Conservation (phyloP, 2,113 vertebrate species). For the Neogobius melanostomus region DNA sequence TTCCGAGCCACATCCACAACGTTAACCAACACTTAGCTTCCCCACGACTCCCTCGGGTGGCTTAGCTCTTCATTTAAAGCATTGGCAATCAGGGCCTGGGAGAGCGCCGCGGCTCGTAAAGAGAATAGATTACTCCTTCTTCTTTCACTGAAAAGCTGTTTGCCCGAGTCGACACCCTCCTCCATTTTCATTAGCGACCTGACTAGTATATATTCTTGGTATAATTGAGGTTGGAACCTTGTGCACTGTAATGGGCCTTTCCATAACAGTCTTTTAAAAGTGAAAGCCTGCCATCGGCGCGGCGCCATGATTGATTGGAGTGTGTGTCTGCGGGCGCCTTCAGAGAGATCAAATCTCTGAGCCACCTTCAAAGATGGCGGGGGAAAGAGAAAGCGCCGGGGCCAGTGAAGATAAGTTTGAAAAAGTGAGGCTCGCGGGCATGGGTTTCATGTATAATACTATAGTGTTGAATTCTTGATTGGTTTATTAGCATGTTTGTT, state of each 20-base stretch:
- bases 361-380: slow-evolving; percentile 57
- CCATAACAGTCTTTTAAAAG: slow-evolving; percentile 75
- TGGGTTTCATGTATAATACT: slow-evolving; percentile 10
- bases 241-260: slow-evolving; percentile 73
- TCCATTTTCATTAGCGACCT: slow-evolving; percentile 74
- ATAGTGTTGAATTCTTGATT: too few species aligned
- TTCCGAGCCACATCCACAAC: slow-evolving; percentile 48
- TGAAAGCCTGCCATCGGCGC: slow-evolving; percentile 65
- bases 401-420: not conserved
- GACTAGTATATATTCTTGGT: slow-evolving; percentile 72
- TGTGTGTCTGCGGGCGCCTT: slow-evolving; percentile 36
- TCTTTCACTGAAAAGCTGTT: slow-evolving; percentile 64
- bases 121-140: slow-evolving; percentile 70
- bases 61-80: slow-evolving; percentile 69
- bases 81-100: slow-evolving; percentile 54
- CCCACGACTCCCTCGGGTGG: slow-evolving; percentile 57
- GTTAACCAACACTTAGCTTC: slow-evolving; percentile 35
- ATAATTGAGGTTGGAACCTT: slow-evolving; percentile 76
- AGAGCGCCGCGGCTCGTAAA: slow-evolving; percentile 62
- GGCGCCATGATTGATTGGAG: slow-evolving; percentile 11
- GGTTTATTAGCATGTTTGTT: slow-evolving; percentile 17
- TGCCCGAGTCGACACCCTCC: slow-evolving; percentile 62
- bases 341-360: slow-evolving; percentile 53
- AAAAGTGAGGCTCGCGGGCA: not conserved
- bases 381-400: slow-evolving; percentile 33